Conservation (phyloP, 1,140 invertebrate species). For the Cephus cinctus region DNA sequence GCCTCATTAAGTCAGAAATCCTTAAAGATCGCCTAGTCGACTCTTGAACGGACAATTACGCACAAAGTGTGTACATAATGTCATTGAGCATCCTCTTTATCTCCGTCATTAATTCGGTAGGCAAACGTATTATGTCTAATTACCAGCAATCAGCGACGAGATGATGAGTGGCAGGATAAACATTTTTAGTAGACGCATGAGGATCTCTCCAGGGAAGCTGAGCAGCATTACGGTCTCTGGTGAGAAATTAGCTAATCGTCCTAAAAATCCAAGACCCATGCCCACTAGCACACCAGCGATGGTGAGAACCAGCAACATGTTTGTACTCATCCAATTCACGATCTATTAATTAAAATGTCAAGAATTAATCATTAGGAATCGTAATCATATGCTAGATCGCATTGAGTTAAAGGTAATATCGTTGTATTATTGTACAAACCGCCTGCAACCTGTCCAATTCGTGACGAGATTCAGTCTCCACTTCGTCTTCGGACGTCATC, state of each 20-base stretch:
- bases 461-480: constrained; percentile 17
- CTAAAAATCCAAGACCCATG: constrained; percentile 59
- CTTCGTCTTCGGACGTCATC: constrained; percentile 39
- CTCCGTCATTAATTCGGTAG: too few species aligned
- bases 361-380: too few species aligned
- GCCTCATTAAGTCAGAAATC: too few species aligned
- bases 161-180: constrained; percentile 67
- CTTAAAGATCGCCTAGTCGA: too few species aligned
- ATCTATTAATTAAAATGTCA: constrained; percentile 19
- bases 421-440: too few species aligned
- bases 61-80: too few species aligned
- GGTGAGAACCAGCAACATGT: constrained; percentile 62
- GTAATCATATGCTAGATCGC: too few species aligned
- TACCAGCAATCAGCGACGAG: constrained; percentile 63
- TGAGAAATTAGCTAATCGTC: constrained; percentile 42
- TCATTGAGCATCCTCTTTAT: too few species aligned
- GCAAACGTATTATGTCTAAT: too few species aligned
- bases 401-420: too few species aligned
- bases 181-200: constrained; percentile 63
- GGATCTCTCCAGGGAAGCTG: constrained; percentile 62
- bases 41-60: too few species aligned
- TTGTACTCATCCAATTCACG: constrained; percentile 49
- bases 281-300: constrained; percentile 61
- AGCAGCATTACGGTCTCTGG: constrained; percentile 57
- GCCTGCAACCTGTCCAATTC: constrained; percentile 33